Conservation (phyloP, 2,797 vertebrate species). For the Sebastes ruberrimus region DNA sequence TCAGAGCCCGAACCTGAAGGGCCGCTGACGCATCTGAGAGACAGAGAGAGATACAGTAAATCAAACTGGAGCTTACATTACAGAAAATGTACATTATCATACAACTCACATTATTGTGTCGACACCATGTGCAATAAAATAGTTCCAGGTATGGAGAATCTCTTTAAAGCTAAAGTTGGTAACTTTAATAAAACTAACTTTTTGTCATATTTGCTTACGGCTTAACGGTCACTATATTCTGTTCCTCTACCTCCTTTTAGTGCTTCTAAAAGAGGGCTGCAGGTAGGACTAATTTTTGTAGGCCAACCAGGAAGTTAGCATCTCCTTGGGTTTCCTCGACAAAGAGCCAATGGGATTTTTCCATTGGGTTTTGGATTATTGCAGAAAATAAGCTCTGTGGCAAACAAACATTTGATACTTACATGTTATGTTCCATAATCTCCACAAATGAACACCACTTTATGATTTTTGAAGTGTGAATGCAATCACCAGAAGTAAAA, state of each 20-base stretch:
- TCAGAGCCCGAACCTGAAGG: slow-evolving; percentile 89
- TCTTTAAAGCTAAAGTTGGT: background rate
- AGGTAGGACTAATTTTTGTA: too few relatives aligned
- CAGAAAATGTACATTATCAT: background rate
- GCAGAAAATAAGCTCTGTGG: too few relatives aligned
- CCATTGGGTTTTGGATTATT: too few relatives aligned
- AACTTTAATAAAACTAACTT: background rate
- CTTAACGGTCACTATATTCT: background rate
- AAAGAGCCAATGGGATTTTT: too few relatives aligned
- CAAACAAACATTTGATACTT: too few relatives aligned
- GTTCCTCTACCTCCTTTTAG: too few relatives aligned
- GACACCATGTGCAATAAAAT: background rate
- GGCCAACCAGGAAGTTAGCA: too few relatives aligned
- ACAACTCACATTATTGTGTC: background rate
- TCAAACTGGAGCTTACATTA: background rate
- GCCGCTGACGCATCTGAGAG: slow-evolving; percentile 91
- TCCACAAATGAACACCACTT: background rate
- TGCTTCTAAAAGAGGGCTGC: too few relatives aligned
- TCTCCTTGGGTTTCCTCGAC: too few relatives aligned
- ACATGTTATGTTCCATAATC: too few relatives aligned
- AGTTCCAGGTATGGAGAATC: background rate
- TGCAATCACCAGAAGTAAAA: too few relatives aligned
- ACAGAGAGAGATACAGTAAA: background rate
- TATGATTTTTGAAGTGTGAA: too few relatives aligned
- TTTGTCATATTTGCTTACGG: background rate